phyloP scores from a whole-genome alignment of 2,888 invertebrate species.

The Cataglyphis livida region DNA sequence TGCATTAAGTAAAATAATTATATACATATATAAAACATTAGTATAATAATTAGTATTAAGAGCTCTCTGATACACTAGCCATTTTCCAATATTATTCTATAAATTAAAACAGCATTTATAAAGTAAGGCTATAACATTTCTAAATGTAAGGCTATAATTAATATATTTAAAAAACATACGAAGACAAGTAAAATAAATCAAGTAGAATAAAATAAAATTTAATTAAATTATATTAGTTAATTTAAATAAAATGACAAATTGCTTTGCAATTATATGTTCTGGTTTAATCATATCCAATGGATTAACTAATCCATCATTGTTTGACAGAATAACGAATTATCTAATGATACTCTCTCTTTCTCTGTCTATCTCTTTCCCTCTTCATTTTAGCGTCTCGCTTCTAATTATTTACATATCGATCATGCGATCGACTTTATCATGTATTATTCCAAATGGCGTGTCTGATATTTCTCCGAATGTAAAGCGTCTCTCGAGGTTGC shows the following conservation, averaged over 20 bases:
- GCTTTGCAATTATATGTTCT: neutral
- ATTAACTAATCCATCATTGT: neutral
- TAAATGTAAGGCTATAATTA: neutral
- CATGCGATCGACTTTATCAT: neutral
- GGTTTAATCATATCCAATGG: neutral
- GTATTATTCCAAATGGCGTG: constrained; percentile 16
- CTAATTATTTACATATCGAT: constrained; percentile 11
- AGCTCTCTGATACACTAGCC: neutral
- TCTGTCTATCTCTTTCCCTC: too few species aligned
- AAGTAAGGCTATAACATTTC: neutral
- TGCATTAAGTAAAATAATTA: neutral
- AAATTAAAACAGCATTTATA: neutral
- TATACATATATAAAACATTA: too few species aligned
- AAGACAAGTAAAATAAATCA: neutral
- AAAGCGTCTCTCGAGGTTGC: neutral
- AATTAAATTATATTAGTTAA: neutral
- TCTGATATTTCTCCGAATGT: constrained; percentile 5
- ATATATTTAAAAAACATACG: neutral
- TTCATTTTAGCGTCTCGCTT: too few species aligned
- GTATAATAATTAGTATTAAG: neutral
- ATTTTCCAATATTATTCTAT: neutral
- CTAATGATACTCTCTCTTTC: neutral
- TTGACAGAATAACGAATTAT: neutral
- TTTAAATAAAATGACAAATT: neutral
- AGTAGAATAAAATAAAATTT: constrained; percentile 13